Evolutionary conservation across 2,888 invertebrate species (phyloP), one percentile per base, ranked within the genome.

Genomic region (Mesopsocus fuscifrons): DNA sequence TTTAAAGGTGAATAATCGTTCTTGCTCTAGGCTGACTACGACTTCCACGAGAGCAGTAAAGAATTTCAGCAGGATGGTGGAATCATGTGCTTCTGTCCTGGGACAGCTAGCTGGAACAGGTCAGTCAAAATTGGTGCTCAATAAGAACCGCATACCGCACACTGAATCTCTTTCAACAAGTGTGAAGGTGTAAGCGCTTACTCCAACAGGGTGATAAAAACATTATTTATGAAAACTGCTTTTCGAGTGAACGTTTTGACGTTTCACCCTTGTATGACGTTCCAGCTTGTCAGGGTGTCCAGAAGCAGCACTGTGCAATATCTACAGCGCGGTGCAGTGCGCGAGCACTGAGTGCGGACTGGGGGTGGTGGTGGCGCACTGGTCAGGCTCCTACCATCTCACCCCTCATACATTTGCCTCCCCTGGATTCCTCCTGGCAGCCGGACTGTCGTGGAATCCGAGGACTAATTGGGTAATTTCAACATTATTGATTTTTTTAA

Each of bases 51-150:
- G 43, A 63, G 64, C 55, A 65, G 67, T 20, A 63, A 65, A 49
- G 57, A 64, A 6, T 61, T 65, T 44, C 58, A 61, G 49, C 53
- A 61, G 43, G 61, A 59, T 22, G 65, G 66, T 13, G 61, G 61
- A 31, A 61, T 66, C 48, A 64, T 68, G 41, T 58, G 64, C 44
- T 63, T 68, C 15, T 69, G 69, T 51, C 68, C 70, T 17, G 71
- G 71, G 16, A 71, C 72, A 20, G 67, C 71, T 31, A 68, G 70
- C 45, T 72, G 71, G 62, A 70, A 70, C 52, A 69, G 63, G 60
- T 57, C 21, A 40, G 42, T 35, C 20, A 15, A n/a, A n/a, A n/a
- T n/a, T n/a, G n/a, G n/a, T n/a, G n/a, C n/a, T n/a, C n/a, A n/a
- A n/a, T n/a, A n/a, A n/a, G n/a, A n/a, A n/a, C n/a, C n/a, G n/a